A percentile compares a stretch with the other conserved stretches of the same genome.
Evolutionary conservation across 1,140 invertebrate species (phyloP).

Genomic region (Monomorium pharaonis): DNA sequence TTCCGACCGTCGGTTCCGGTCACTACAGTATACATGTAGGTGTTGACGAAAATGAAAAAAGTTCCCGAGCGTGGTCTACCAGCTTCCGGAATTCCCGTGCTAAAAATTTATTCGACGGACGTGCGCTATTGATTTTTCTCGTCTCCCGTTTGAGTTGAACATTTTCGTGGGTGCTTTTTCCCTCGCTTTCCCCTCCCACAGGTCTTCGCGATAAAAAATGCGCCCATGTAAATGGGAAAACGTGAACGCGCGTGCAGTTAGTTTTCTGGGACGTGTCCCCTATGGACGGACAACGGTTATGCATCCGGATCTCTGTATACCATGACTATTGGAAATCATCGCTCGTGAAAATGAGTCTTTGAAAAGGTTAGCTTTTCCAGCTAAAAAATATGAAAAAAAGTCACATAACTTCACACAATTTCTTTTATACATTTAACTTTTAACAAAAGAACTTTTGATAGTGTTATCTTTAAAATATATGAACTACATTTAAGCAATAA

Average conservation of each 20-base stretch:
- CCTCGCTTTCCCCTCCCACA: neutral
- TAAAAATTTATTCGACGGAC: constrained; percentile 10
- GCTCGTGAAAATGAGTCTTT: no score
- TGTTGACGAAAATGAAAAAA: constrained; percentile 46
- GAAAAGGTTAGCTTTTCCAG: no score
- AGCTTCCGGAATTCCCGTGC: constrained; percentile 1
- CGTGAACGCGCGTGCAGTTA: neutral
- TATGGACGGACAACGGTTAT: neutral
- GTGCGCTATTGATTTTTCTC: constrained; percentile 48
- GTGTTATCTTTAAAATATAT: no score
- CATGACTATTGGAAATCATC: neutral
- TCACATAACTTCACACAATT: no score
- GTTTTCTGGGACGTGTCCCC: neutral
- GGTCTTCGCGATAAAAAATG: constrained; percentile 11
- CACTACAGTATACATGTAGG: neutral
- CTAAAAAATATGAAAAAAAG: no score
- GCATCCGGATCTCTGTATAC: neutral
- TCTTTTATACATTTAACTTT: no score
- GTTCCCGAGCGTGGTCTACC: neutral
- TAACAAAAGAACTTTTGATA: no score
- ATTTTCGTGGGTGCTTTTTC: constrained; percentile 13
- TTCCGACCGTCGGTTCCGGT: neutral
- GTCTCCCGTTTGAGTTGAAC: neutral
- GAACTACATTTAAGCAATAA: no score
- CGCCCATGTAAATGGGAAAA: constrained; percentile 28